These are phyloP conservation scores for Ifrita kowaldi DNA, from an alignment of 2,113 vertebrate genomes.

Conservation along the genomic window DNA sequence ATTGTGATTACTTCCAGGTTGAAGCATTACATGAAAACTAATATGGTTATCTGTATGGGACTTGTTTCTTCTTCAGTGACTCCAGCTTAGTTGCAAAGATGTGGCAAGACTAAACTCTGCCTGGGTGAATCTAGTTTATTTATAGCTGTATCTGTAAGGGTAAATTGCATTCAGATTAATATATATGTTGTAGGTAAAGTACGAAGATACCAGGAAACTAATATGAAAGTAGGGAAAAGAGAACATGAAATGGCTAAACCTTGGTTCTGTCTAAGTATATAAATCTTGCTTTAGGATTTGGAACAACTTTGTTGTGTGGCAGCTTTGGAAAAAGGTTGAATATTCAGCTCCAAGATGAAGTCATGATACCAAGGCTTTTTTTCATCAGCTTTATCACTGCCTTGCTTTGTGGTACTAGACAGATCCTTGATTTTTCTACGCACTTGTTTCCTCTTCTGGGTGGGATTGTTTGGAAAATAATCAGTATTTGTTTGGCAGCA, in stretches of 20 bases:
- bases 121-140: not conserved
- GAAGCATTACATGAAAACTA: not conserved
- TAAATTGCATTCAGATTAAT: not conserved
- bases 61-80: not conserved
- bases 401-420: not conserved
- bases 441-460: not conserved
- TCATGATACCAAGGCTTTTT: not conserved
- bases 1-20: constrained; percentile 24
- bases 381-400: not conserved
- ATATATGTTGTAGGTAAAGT: not conserved
- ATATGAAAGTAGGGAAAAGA: not conserved
- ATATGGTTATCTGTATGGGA: not conserved
- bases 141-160: not conserved
- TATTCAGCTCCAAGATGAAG: not conserved
- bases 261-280: not conserved
- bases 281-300: not conserved
- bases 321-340: not conserved
- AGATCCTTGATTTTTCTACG: not conserved
- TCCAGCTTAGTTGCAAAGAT: not conserved
- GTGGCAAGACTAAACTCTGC: not conserved
- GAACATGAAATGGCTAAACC: not conserved
- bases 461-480: not conserved
- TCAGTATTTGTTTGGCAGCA: not conserved
- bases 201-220: not conserved
- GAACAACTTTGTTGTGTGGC: not conserved